These are phyloP conservation scores for Diplodus sargus DNA, from an alignment of 2,797 vertebrate genomes.

Conservation along the genomic window DNA sequence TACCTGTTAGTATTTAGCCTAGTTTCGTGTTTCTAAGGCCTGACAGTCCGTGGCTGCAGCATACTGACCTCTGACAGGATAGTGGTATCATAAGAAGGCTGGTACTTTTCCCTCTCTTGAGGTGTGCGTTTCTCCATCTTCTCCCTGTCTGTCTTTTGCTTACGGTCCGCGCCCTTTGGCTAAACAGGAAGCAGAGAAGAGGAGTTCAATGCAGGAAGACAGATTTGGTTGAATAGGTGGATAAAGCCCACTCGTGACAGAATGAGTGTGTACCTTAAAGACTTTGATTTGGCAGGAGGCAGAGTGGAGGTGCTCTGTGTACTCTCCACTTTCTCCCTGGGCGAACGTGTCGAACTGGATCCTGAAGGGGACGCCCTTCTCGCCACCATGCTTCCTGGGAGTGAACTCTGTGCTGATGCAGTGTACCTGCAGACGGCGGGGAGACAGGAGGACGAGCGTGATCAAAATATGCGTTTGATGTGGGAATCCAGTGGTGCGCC, in stretches of 20 bases:
- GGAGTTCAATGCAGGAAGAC: not conserved
- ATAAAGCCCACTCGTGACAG: not conserved
- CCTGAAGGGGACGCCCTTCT: constrained; percentile 96
- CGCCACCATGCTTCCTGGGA: constrained; percentile 95
- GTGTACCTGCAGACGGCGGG: constrained; percentile 87
- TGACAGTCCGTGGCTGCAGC: not conserved
- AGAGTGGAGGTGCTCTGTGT: constrained; percentile 97
- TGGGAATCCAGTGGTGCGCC: constrained; percentile 21
- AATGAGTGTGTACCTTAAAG: constrained; percentile 88
- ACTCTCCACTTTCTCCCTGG: constrained; percentile 91
- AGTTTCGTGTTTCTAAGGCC: constrained; percentile 1
- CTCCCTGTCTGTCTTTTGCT: constrained; percentile 90
- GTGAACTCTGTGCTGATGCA: constrained; percentile 99
- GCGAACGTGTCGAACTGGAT: constrained; percentile 96
- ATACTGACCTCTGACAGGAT: constrained; percentile 87
- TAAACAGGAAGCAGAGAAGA: constrained; percentile 51
- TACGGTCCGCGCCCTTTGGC: constrained; percentile 91
- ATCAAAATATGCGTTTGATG: constrained; percentile 50
- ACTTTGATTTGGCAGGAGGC: constrained; percentile 99
- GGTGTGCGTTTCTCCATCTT: constrained; percentile 89
- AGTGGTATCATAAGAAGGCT: constrained; percentile 88
- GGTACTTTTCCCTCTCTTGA: constrained; percentile 90
- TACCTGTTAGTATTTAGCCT: constrained; percentile 7
- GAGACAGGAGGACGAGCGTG: not conserved
- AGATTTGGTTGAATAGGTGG: not conserved